Percentiles rank a stretch among this genome's conserved stretches.
Conservation (phyloP, 1,140 invertebrate genomes). For the Heliconius hermathena region DNA sequence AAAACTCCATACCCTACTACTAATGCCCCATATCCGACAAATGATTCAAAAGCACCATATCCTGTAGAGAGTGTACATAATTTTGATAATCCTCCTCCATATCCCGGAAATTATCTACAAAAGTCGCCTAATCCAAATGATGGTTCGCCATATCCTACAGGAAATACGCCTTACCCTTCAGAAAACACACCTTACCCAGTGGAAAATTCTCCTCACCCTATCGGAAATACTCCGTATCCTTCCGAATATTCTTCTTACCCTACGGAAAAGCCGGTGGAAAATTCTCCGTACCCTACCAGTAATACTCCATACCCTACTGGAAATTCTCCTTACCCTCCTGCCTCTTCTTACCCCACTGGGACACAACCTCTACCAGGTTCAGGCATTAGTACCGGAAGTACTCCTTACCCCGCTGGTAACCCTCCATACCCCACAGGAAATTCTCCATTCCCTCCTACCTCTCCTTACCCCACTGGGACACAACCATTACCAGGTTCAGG, state of each 20-base stretch:
- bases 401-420: slow-evolving; percentile 36
- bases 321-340: slow-evolving; percentile 37
- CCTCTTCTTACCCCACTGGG: no score
- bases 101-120: slow-evolving; percentile 16
- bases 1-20: slow-evolving; percentile 23
- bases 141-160: slow-evolving; percentile 19
- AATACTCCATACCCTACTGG: slow-evolving; percentile 41
- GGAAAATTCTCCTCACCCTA: slow-evolving; percentile 34
- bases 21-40: slow-evolving; percentile 16
- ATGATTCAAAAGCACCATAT: slow-evolving; percentile 14
- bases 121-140: not conserved
- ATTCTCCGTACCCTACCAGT: slow-evolving; percentile 37
- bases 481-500: not conserved
- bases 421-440: slow-evolving; percentile 41
- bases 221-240: slow-evolving; percentile 39
- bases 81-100: slow-evolving; percentile 32
- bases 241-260: slow-evolving; percentile 34
- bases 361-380: not conserved
- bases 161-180: slow-evolving; percentile 22
- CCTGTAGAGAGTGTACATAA: not conserved
- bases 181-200: slow-evolving; percentile 30
- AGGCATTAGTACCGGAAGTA: slow-evolving; percentile 1
- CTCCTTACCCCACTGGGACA: no score
- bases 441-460: slow-evolving; percentile 26
- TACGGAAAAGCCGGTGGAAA: slow-evolving; percentile 4